Percentiles rank a stretch among this genome's conserved stretches.
These are phyloP conservation scores for Natrix natrix DNA, from an alignment of 2,797 vertebrate species.

Conservation along the genomic window DNA sequence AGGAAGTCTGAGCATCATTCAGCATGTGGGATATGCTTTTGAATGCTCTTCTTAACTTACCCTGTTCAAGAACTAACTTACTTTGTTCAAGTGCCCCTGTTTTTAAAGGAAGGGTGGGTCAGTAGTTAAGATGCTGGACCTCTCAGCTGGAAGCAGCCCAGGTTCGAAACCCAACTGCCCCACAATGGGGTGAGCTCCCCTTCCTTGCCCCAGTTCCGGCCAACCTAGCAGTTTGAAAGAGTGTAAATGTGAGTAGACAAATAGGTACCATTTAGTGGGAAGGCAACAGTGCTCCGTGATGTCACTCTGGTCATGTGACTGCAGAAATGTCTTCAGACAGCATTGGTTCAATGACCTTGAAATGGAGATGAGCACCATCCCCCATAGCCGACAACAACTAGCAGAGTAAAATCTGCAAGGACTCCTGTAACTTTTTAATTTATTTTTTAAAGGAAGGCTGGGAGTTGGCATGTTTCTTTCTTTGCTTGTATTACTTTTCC, in stretches of 20 bases:
- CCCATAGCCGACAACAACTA: too few species aligned
- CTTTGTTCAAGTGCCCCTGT: conserved; percentile 46
- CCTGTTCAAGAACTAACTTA: conserved; percentile 22
- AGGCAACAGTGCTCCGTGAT: background rate
- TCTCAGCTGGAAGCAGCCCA: background rate
- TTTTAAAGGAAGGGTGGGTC: conserved; percentile 16
- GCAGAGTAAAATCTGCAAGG: background rate
- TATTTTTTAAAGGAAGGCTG: conserved; percentile 33
- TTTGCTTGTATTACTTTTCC: conserved; percentile 43
- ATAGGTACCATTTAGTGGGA: background rate
- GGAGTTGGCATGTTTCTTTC: background rate
- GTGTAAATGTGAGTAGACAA: background rate
- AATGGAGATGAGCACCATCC: background rate
- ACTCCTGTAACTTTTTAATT: background rate
- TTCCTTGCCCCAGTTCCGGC: background rate
- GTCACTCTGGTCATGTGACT: background rate
- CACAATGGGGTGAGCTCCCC: background rate
- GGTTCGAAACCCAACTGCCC: background rate
- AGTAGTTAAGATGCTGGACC: background rate
- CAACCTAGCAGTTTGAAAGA: background rate
- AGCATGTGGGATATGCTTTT: conserved; percentile 48
- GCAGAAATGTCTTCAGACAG: background rate
- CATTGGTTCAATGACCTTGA: background rate
- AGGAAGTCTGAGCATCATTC: conserved; percentile 53
- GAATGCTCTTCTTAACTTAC: conserved; percentile 32